These are phyloP conservation scores for Macrosoma leucophasiata DNA, from an alignment of 2,888 invertebrate species.

Conservation along the genomic window DNA sequence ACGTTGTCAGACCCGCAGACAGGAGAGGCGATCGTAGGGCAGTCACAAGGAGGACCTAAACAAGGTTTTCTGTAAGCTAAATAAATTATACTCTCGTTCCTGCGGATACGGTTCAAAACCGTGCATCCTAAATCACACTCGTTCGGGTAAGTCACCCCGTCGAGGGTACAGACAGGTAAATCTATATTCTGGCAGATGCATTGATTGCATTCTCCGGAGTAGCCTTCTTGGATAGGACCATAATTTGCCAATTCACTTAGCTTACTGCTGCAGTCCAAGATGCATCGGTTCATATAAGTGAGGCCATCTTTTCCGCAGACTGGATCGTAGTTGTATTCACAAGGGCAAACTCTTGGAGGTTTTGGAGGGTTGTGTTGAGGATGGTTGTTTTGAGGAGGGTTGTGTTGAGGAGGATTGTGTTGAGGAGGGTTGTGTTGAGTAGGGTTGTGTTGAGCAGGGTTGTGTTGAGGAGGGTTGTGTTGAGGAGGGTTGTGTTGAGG, in stretches of 20 bases:
- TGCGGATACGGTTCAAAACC: conserved; percentile 20
- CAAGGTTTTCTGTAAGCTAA: conserved; percentile 27
- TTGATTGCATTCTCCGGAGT: conserved; percentile 20
- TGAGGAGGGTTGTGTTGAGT: too few relatives aligned
- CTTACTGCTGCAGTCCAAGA: conserved; percentile 24
- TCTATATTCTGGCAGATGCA: conserved; percentile 26
- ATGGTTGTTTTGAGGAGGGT: too few relatives aligned
- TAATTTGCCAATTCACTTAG: too few relatives aligned
- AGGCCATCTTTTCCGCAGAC: conserved; percentile 24
- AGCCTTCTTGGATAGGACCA: too few relatives aligned
- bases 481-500: too few relatives aligned
- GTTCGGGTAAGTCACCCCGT: conserved; percentile 29
- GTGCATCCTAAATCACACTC: conserved; percentile 29
- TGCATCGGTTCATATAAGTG: conserved; percentile 22
- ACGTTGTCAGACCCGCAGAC: conserved; percentile 29
- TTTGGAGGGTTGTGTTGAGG: conserved; percentile 3
- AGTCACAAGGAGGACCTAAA: conserved; percentile 23
- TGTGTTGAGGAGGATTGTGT: too few relatives aligned
- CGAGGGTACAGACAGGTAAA: conserved; percentile 36
- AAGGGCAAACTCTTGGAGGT: conserved; percentile 13
- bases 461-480: too few relatives aligned
- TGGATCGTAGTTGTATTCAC: conserved; percentile 19
- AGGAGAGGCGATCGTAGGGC: conserved; percentile 22
- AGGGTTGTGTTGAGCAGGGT: too few relatives aligned
- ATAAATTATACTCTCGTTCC: conserved; percentile 18